These are phyloP conservation scores for Paradoxurus hermaphroditus DNA, from an alignment of 2,113 vertebrate species.

Conservation along the genomic window DNA sequence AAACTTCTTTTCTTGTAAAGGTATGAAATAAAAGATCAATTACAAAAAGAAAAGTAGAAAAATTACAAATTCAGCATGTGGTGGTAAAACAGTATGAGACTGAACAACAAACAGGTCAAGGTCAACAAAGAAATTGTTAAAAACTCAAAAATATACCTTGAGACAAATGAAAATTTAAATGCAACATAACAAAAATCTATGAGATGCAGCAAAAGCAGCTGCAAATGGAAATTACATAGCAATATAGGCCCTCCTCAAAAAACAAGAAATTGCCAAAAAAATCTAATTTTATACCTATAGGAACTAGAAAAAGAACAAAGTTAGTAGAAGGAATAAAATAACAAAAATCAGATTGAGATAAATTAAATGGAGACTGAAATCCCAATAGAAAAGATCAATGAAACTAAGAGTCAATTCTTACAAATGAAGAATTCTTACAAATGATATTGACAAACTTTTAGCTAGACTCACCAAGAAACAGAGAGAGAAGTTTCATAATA, in stretches of 20 bases:
- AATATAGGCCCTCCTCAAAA: background rate
- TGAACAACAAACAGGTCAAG: background rate
- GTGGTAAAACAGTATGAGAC: background rate
- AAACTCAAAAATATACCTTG: background rate
- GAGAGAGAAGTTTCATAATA: background rate
- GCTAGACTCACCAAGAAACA: background rate
- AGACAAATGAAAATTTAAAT: background rate
- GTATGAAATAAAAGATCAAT: background rate
- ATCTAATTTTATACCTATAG: background rate
- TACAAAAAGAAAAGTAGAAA: background rate
- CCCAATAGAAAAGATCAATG: background rate
- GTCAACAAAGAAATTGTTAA: background rate
- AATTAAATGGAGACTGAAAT: background rate
- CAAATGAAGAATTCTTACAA: background rate
- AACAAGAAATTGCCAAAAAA: background rate
- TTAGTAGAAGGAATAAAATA: background rate
- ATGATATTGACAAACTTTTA: background rate
- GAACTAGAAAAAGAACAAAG: background rate
- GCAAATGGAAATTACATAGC: background rate
- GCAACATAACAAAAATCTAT: background rate
- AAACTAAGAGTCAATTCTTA: background rate
- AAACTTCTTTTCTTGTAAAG: background rate
- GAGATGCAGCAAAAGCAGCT: background rate
- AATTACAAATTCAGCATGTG: background rate
- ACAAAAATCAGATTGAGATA: background rate